These are phyloP conservation scores for Phengaris alcon DNA, from an alignment of 2,888 invertebrate species.

Conservation along the genomic window DNA sequence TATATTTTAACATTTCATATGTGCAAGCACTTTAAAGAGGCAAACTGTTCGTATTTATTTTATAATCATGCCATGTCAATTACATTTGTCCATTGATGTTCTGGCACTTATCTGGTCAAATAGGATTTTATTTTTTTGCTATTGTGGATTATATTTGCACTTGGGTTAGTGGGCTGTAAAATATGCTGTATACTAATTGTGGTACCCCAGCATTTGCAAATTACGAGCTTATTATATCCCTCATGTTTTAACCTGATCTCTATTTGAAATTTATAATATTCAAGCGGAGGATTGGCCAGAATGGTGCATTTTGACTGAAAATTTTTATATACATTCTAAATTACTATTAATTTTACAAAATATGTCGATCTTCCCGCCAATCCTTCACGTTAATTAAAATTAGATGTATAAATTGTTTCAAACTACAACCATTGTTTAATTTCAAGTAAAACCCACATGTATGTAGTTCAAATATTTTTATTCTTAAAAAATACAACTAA, in stretches of 20 bases:
- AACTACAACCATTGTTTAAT: constrained; percentile 51
- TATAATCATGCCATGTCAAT: constrained; percentile 74
- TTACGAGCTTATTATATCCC: constrained; percentile 60
- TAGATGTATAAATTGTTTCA: constrained; percentile 71
- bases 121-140: constrained; percentile 70
- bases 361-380: constrained; percentile 45
- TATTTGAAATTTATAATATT: constrained; percentile 71
- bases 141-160: constrained; percentile 70
- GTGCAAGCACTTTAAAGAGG: constrained; percentile 17
- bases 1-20: constrained; percentile 28
- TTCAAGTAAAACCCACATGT: constrained; percentile 34
- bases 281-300: constrained; percentile 60
- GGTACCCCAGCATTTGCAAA: constrained; percentile 44
- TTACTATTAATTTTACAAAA: constrained; percentile 33
- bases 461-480: constrained; percentile 39
- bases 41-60: constrained; percentile 56
- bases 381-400: constrained; percentile 68
- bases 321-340: constrained; percentile 32
- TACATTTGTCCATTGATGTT: constrained; percentile 71
- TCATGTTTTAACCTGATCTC: constrained; percentile 58
- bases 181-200: constrained; percentile 42
- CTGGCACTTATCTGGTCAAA: constrained; percentile 74
- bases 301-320: constrained; percentile 37
- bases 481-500: constrained; percentile 42
- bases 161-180: constrained; percentile 62